Evolutionary conservation across 2,113 vertebrate genomes (phyloP).

Genomic region (Sphaerodactylus townsendi): DNA sequence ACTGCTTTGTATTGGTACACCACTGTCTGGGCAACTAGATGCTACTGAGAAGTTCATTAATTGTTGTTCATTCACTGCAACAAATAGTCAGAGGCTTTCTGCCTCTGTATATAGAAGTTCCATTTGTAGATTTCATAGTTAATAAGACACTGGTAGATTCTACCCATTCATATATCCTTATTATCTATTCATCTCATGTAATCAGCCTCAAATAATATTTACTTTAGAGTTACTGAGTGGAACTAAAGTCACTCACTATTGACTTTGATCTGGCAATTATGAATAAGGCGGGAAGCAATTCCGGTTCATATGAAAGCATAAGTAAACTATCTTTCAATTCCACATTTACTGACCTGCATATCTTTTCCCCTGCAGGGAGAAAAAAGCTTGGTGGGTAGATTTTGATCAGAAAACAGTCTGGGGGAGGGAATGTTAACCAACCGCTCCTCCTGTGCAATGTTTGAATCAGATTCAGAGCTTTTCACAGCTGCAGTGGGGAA

Average conservation of each 20-base stretch:
- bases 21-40: neutral
- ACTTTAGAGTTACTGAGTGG: constrained; percentile 63
- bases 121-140: constrained; percentile 49
- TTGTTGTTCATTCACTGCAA: neutral
- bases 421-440: neutral
- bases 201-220: constrained; percentile 16
- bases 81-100: neutral
- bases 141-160: constrained; percentile 50
- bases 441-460: neutral
- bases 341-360: neutral
- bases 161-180: neutral
- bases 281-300: constrained; percentile 37
- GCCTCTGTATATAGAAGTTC: no score
- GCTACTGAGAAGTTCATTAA: neutral
- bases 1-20: no score
- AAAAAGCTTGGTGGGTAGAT: neutral
- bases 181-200: neutral
- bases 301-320: neutral
- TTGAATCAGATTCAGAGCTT: no score
- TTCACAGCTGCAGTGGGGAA: no score
- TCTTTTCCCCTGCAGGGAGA: neutral
- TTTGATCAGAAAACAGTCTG: neutral
- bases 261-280: constrained; percentile 62
- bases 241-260: constrained; percentile 51
- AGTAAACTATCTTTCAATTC: neutral